These are phyloP conservation scores for Pimpla rufipes DNA, from an alignment of 2,888 invertebrate species.

Conservation along the genomic window DNA sequence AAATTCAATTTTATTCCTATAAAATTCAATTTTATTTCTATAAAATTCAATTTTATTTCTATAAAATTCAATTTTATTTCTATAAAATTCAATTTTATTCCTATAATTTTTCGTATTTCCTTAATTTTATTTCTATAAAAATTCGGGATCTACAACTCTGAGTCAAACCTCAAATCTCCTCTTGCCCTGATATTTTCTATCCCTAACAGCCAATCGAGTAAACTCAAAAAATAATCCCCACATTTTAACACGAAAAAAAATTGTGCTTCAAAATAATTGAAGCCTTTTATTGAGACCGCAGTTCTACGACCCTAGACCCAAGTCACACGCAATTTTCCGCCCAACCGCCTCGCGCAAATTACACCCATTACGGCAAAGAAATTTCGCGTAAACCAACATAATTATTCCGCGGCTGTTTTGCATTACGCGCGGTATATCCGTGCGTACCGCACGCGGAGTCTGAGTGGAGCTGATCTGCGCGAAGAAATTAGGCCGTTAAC, in stretches of 20 bases:
- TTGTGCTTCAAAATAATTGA: background rate
- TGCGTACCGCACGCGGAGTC: conserved; percentile 1
- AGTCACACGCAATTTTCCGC: background rate
- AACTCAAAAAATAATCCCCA: background rate
- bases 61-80: no score
- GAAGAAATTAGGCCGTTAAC: conserved; percentile 63
- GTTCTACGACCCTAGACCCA: background rate
- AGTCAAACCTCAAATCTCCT: no score
- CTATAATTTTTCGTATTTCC: no score
- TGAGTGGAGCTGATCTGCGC: conserved; percentile 36
- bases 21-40: no score
- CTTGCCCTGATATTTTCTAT: no score
- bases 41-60: no score
- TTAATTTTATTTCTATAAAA: no score
- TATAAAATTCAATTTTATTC: no score
- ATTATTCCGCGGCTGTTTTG: conserved; percentile 23
- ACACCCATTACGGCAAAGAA: background rate
- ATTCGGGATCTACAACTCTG: no score
- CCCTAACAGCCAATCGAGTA: no score
- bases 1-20: no score
- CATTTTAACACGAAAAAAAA: no score
- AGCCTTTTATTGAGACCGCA: background rate
- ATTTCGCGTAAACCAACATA: background rate
- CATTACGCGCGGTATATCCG: conserved; percentile 7
- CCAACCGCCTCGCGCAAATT: background rate